Evolutionary conservation across 2,888 invertebrate species (phyloP), one percentile per base, ranked within the genome.

Genomic region (Rhamphomyia laevipes): DNA sequence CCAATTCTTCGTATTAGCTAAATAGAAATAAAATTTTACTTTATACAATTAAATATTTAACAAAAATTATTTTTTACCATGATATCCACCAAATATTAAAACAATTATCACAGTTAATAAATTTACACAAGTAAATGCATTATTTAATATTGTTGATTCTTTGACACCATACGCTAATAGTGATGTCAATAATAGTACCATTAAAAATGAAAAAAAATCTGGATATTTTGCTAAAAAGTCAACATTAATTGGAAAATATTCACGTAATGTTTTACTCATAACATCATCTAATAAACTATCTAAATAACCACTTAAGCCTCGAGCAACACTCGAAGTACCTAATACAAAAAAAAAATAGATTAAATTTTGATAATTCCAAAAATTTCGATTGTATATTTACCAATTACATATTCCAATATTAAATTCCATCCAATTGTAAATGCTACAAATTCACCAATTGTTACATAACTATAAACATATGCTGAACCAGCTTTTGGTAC

Each of bases 61-160:
- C 5, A n/a, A 35, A n/a, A n/a, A 13, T 48, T 46, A 44, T 53
- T 48, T 63, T 71, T 71, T 62, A 86, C 89, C 82, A 71, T 88
- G 89, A 48, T 88, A 80, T 2, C 83, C 75, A 2, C 95, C 96
- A 43, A 88, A 82, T 17, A 92, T 74, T 17, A 95, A 72, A 3
- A 94, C 89, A 47, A 88, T 81, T 7, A 77, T 57, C 33, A 96
- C 86, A 0, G 94, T 91, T 1, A 80, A 56, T 56, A 96, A 67
- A 72, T 97, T 96, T 15, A 95, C 75, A 0, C 77, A 75, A 0
- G 95, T 95, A 66, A 96, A 95, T 42, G 93, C 73, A 64, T 93
- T 96, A 73, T 96, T 96, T 53, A 95, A 71, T 46, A 81, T 76
- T 4, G 92, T 86, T 0, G 88, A 88, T 68, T 89, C 88, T 59